These are phyloP conservation scores for Heliconius sara DNA, from an alignment of 2,888 invertebrate genomes.

Conservation along the genomic window DNA sequence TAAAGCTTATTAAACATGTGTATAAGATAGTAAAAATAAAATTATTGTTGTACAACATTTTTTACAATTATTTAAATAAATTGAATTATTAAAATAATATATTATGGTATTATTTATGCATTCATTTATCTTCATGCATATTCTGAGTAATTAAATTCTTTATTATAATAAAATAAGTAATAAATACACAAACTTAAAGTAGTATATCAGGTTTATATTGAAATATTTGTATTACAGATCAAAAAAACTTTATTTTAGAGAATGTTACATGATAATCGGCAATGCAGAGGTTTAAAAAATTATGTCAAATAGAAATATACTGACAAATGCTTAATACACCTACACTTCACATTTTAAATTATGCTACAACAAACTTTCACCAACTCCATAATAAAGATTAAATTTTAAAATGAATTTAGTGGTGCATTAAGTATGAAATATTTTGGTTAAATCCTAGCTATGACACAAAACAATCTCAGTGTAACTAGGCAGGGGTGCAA, in stretches of 20 bases:
- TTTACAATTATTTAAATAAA: slow-evolving; percentile 2
- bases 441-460: slow-evolving; percentile 60
- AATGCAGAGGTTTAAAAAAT: slow-evolving; percentile 82
- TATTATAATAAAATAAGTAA: not conserved
- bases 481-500: slow-evolving; percentile 68
- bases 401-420: slow-evolving; percentile 66
- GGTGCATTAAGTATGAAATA: slow-evolving; percentile 70
- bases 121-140: not conserved
- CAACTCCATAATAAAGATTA: slow-evolving; percentile 68
- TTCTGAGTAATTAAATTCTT: not conserved
- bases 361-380: slow-evolving; percentile 76
- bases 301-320: slow-evolving; percentile 80
- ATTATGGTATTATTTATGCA: slow-evolving; percentile 4
- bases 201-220: not conserved
- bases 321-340: slow-evolving; percentile 78
- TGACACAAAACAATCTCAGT: slow-evolving; percentile 69
- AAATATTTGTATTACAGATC: slow-evolving; percentile 64
- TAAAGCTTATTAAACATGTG: too few species aligned
- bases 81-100: not conserved
- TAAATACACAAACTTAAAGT: not conserved
- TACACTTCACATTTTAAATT: slow-evolving; percentile 77
- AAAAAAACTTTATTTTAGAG: slow-evolving; percentile 85
- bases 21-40: not conserved
- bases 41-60: not conserved
- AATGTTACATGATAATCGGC: slow-evolving; percentile 83